Evolutionary conservation across 2,113 vertebrate genomes (phyloP).

Genomic region (Gallinago jamesoni): DNA sequence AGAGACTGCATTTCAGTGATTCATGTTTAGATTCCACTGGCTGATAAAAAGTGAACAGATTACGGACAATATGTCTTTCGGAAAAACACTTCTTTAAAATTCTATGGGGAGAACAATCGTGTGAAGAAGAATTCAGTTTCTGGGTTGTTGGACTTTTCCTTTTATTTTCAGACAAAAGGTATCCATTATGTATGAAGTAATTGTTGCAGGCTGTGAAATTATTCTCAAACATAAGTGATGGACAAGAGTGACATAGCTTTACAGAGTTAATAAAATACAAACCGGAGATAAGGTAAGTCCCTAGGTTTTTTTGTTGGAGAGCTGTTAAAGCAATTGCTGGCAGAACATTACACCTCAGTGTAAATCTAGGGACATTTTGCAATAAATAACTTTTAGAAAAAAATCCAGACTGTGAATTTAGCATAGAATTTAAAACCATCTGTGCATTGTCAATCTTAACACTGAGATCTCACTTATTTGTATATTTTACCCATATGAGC

Average conservation of each 20-base stretch:
- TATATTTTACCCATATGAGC: background rate
- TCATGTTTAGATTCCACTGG: background rate
- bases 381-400: slow-evolving; percentile 50
- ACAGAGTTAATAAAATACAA: slow-evolving; percentile 42
- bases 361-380: slow-evolving; percentile 7
- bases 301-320: background rate
- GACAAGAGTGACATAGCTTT: slow-evolving; percentile 13
- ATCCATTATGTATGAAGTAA: slow-evolving; percentile 16
- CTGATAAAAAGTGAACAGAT: background rate
- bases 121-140: background rate
- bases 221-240: background rate
- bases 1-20: background rate
- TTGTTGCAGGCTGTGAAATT: slow-evolving; percentile 24
- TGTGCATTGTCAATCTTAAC: slow-evolving; percentile 32
- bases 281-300: background rate
- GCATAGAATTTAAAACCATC: slow-evolving; percentile 29
- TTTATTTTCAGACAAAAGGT: slow-evolving; percentile 1
- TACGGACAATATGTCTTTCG: background rate
- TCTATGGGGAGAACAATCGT: background rate
- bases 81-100: background rate
- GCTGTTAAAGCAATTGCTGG: slow-evolving; percentile 57
- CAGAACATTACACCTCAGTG: slow-evolving; percentile 37
- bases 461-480: slow-evolving; percentile 13
- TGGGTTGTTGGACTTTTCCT: background rate
- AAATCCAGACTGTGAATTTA: slow-evolving; percentile 7